Base-by-base conservation (phyloP, 1,140 invertebrate species). In the Pygmarrhopalites habei region DNA sequence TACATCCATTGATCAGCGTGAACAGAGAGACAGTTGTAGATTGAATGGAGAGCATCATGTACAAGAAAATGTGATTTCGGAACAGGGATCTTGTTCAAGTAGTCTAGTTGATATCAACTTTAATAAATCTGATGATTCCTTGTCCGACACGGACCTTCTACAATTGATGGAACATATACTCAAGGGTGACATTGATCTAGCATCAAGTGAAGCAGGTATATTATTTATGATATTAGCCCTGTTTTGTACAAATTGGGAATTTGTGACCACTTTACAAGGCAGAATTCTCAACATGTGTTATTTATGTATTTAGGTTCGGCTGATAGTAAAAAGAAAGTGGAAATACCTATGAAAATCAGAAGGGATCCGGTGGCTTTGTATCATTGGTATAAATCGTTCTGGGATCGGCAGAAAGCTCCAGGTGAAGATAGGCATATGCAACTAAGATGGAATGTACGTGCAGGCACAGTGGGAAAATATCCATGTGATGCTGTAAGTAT, bases 241-340 rank as follows among this genome's bases (percentile, higher is more conserved):
- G n/a, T n/a, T n/a, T n/a, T n/a, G n/a, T n/a, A n/a, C n/a, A n/a
- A n/a, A n/a, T n/a, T n/a, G n/a, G n/a, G n/a, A n/a, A n/a, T n/a
- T 41, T 41, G 10, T 41, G 39, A 41, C n/a, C n/a, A 41, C 39
- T 41, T 41, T 41, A 41, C 10, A n/a, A n/a, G 39, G 39, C n/a
- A 41, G n/a, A 12, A 12, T 41, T 41, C 39, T 41, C 39, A n/a
- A n/a, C 39, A n/a, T 10, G 10, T 41, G 39, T 12, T 41, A 41
- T 10, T 41, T 10, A 12, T 10, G 39, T 10, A 41, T 41, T 41
- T 41, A 12, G 39, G 39, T 12, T 41, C 10, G n/a, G 39, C 39
- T 12, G 39, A 41, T 41, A n/a, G n/a, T 4, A 32, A 32, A 28
- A 28, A 32, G 29, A 12, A 55, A 19, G 87, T 75, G 15, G 60